phyloP scores from a whole-genome alignment of 2,888 invertebrate genomes.

The Latheticus oryzae region DNA sequence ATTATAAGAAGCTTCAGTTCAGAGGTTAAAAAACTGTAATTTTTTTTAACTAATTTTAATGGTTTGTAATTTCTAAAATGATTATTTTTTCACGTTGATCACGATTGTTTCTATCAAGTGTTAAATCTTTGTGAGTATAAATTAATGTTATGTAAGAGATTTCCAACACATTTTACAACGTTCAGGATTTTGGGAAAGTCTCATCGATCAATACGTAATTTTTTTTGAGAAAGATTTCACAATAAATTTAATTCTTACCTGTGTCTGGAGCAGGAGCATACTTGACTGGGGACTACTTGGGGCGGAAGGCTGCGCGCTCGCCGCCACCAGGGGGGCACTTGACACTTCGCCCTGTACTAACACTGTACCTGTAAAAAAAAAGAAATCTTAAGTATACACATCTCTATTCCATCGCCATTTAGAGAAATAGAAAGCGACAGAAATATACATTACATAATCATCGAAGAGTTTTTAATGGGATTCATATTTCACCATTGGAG shows the following conservation, averaged over 20 bases:
- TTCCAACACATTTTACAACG: too few relatives aligned
- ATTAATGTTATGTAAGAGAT: too few relatives aligned
- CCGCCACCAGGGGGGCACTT: conserved; percentile 64
- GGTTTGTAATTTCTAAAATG: conserved; percentile 2
- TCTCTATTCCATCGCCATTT: conserved; percentile 30
- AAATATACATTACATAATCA: conserved; percentile 24
- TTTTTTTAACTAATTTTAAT: conserved; percentile 8
- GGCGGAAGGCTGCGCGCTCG: conserved; percentile 72
- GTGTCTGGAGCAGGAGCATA: conserved; percentile 94
- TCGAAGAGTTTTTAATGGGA: conserved; percentile 32
- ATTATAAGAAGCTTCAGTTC: conserved; percentile 10
- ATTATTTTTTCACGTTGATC: too few relatives aligned
- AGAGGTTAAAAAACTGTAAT: conserved; percentile 8
- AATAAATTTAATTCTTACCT: conserved; percentile 70
- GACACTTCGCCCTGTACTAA: conserved; percentile 65
- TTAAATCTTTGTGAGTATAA: too few relatives aligned
- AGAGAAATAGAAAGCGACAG: conserved; percentile 41
- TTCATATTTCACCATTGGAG: conserved; percentile 26
- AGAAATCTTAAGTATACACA: conserved; percentile 10
- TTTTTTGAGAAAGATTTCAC: background rate
- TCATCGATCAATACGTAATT: conserved; percentile 11
- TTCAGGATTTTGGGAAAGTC: conserved; percentile 36
- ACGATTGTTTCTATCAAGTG: too few relatives aligned
- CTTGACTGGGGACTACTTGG: conserved; percentile 77
- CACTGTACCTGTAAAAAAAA: conserved; percentile 61